Evolutionary conservation across 2,888 invertebrate species (phyloP), one percentile per base, ranked within the genome.

Genomic region (Lasioglossum vierecki): DNA sequence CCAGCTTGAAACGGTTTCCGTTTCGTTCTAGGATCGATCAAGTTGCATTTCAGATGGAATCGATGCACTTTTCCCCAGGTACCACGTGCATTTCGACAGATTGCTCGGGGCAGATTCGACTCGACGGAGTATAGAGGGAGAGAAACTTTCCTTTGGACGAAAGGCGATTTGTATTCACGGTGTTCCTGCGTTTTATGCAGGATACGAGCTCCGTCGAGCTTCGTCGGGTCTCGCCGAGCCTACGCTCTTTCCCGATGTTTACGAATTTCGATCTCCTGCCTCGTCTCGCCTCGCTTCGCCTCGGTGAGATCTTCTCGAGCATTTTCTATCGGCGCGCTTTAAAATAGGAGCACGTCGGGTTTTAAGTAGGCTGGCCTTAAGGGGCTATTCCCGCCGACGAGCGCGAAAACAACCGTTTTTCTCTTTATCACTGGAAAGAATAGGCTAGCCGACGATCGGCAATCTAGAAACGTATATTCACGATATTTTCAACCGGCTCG

Each of bases 141-240:
- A 78, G 87, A 82, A 85, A 89, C 88, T 89, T 89, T 89, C 90
- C 82, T 89, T 89, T 70, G 49, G 30, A 80, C 72, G 72, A 75
- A 87, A 80, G 30, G 78, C 39, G 63, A 87, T 89, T 88, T 73
- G 87, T 81, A 89, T 89, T 88, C 90, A 80, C 66, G 82, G 57
- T 78, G 82, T 83, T 80, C 22, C 76, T 57, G 71, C 78, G 11
- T 82, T 89, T 89, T 83, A 85, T 73, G 83, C 66, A 30, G 76
- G 80, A 85, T 86, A 79, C 80, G 82, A 89, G 87, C 30, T 35
- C 18, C 30, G 30, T 73, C 76, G 66, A 60, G 49, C 83, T 72
- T 80, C 66, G 30, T 30, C 26, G 63, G 13, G 2, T 26, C 18
- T 30, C 63, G 30, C n/a, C 35, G 63, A 63, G 30, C 35, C 63